Percentiles rank a stretch among this genome's conserved stretches.
Evolutionary conservation across 2,888 invertebrate species (phyloP).

Genomic region (Metopia argyrocephala): DNA sequence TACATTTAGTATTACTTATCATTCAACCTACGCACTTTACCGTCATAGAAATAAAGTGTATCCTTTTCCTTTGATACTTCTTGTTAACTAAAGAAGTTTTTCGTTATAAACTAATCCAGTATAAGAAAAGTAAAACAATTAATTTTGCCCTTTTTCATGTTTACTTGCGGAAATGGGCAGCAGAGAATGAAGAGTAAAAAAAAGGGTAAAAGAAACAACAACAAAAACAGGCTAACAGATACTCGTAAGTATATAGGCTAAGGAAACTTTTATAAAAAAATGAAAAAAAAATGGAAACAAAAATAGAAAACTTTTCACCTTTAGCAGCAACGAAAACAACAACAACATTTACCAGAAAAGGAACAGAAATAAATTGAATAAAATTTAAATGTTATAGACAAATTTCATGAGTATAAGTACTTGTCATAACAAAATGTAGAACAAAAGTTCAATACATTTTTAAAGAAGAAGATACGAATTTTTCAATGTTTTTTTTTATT

Average conservation of each 20-base stretch:
- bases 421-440: not conserved
- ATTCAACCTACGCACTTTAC: constrained; percentile 33
- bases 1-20: not conserved
- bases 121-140: constrained; percentile 61
- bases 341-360: constrained; percentile 32
- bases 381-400: not conserved
- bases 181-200: not conserved
- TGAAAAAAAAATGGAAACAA: constrained; percentile 32
- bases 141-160: constrained; percentile 61
- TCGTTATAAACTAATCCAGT: constrained; percentile 40
- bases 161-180: not conserved
- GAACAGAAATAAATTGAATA: not conserved
- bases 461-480: not conserved
- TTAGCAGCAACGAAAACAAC: constrained; percentile 38
- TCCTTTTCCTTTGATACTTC: constrained; percentile 7
- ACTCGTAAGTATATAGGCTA: constrained; percentile 65
- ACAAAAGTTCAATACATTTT: constrained; percentile 16
- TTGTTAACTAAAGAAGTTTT: constrained; percentile 39
- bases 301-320: constrained; percentile 37
- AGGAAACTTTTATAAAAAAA: constrained; percentile 31
- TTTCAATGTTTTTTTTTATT: not conserved
- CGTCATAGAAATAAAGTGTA: not conserved
- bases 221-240: constrained; percentile 44
- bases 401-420: not conserved
- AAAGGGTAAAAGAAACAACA: not conserved